Base-by-base conservation (phyloP, 2,113 vertebrate species). In the Elaphurus davidianus region DNA sequence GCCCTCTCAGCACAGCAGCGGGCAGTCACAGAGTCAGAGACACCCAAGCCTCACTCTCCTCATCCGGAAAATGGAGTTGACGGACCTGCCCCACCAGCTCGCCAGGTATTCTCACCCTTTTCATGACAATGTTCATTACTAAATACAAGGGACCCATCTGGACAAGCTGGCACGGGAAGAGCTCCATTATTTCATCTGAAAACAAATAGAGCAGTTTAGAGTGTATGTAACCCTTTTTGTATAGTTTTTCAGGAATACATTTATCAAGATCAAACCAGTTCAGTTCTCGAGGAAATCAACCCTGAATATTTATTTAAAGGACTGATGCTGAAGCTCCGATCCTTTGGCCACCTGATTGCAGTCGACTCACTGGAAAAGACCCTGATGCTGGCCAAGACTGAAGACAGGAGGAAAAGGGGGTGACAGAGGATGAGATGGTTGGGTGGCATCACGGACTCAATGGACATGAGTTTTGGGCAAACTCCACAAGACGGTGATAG, bases 1-100 rank as follows among this genome's bases (percentile, higher is more conserved):
- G 2, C 16, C 10, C 16, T 78, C 30, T 1, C 0, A 27, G 64
- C 9, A 36, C 28, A 54, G 78, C 1, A 0, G 54, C 6, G 2
- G 17, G 12, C 12, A 36, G 47, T 30, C 83, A 52, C 45, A 43
- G 45, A 62, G 54, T 81, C 64, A 45, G 81, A 45, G 81, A 45
- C 36, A 76, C 36, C 1, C 7, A 60, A 60, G 54, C 19, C 25
- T 27, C 25, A 10, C 27, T 23, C 79, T 36, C 33, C 55, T 59
- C 40, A 33, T 16, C 59, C 0, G 28, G 55, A 52, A 50, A 85
- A 55, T 1, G 14, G 21, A 64, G 33, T 2, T 4, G 45, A 62
- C 5, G 2, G 45, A 74, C 59, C 40, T 7, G 43, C 50, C 40
- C 3, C 5, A n/a, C 1, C 0, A 52, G 25, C 71, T 33, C 3